Evolutionary conservation across 2,113 vertebrate species (phyloP).

Genomic region (Malurus cyaneus): DNA sequence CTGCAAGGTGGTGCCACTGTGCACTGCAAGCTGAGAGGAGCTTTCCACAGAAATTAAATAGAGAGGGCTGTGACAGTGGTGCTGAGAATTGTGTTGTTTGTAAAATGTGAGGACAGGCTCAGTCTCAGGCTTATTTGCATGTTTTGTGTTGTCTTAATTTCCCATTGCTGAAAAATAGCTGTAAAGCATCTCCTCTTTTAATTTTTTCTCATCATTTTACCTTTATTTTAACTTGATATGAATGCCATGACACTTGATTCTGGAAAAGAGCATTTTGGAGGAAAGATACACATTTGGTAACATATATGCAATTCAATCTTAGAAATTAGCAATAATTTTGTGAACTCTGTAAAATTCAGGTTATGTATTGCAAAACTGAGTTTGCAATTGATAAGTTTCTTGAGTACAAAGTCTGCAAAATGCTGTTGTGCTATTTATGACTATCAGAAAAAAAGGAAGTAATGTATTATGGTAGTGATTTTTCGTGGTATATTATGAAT

Average conservation of each 20-base stretch:
- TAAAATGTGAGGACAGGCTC: not conserved
- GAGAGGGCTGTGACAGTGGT: not conserved
- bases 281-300: not conserved
- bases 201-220: not conserved
- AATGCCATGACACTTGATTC: not conserved
- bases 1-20: not conserved
- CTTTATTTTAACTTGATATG: not conserved
- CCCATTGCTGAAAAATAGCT: not conserved
- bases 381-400: not conserved
- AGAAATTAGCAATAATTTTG: not conserved
- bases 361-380: not conserved
- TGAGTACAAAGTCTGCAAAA: not conserved
- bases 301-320: not conserved
- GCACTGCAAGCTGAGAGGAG: not conserved
- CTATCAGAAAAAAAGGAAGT: not conserved
- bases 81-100: not conserved
- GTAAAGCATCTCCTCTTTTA: not conserved
- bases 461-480: not conserved
- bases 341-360: not conserved
- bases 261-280: not conserved
- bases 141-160: not conserved
- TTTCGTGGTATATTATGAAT: not conserved
- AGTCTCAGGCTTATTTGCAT: not conserved
- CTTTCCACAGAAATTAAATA: not conserved
- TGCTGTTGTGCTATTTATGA: not conserved